A percentile compares a stretch with the other conserved stretches of the same genome.
Conservation (phyloP, 2,888 invertebrate genomes). For the Andrena trimmerana region DNA sequence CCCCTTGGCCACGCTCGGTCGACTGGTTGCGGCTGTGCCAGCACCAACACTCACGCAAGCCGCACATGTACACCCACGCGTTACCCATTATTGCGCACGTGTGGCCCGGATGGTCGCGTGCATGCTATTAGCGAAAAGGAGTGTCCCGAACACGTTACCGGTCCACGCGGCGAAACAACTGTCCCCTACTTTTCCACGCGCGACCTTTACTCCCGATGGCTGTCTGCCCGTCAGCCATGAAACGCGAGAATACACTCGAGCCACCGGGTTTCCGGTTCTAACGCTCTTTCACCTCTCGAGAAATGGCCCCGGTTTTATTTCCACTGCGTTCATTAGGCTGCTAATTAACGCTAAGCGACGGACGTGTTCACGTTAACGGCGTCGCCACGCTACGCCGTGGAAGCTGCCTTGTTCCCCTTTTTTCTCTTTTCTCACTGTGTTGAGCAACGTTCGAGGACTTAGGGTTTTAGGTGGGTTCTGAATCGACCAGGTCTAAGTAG, state of each 20-base stretch:
- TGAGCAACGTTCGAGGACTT: constrained; percentile 14
- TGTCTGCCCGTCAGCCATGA: constrained; percentile 36
- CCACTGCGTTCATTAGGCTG: constrained; percentile 57
- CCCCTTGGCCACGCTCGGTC: constrained; percentile 57
- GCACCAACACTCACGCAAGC: constrained; percentile 17
- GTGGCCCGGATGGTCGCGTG: constrained; percentile 84
- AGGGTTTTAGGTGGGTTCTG: background rate
- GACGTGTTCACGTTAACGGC: constrained; percentile 49
- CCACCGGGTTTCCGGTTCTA: constrained; percentile 56
- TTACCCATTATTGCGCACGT: constrained; percentile 82
- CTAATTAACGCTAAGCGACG: constrained; percentile 58
- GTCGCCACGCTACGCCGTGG: background rate
- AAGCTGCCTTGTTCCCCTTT: constrained; percentile 11
- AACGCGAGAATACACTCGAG: constrained; percentile 61
- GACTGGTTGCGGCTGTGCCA: constrained; percentile 35
- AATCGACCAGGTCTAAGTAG: background rate
- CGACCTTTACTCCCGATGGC: constrained; percentile 24
- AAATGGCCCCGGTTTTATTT: constrained; percentile 54
- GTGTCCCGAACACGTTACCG: constrained; percentile 64
- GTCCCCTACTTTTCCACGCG: constrained; percentile 44
- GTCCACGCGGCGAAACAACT: constrained; percentile 65
- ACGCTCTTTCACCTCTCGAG: constrained; percentile 17
- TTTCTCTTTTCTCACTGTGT: background rate
- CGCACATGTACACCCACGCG: constrained; percentile 71
- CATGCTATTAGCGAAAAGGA: constrained; percentile 82